Evolutionary conservation across 1,140 invertebrate genomes (phyloP), one percentile per base, ranked within the genome.

Genomic region (Camponotus floridanus): DNA sequence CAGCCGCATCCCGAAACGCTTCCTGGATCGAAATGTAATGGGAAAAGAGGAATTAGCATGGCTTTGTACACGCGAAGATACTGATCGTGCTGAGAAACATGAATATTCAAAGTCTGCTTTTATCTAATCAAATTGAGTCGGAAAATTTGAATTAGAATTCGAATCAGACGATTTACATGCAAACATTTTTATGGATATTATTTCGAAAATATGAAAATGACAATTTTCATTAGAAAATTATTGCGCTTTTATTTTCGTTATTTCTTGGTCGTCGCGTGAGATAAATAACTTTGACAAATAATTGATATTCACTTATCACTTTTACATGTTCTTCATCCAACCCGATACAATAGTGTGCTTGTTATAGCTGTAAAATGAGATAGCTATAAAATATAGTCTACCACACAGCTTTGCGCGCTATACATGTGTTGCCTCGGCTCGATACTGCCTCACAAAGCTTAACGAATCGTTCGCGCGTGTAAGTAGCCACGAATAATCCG

Each of bases 21-120:
- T 91, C 90, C 90, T 91, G 86, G 61, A 90, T 91, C 51, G 78
- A 76, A 42, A 51, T 78, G 39, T 42, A 3, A 65, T 48, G 33
- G 18, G 13, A 73, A 57, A 33, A 57, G 39, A 62, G 13, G 18
- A 33, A 74, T 61, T 61, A 73, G 21, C 64, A 70, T 57, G 36
- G 55, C 67, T 80, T 80, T 39, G 3, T 68, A 31, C 45, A 13
- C 0, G 13, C 8, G 15, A 31, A 11, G 18, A 70, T 70, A 42
- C 13, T 11, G 5, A 51, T 39, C 21, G 33, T 39, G 45, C 11
- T n/a, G 33, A 68, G 18, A 31, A 55, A 57, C 0, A 26, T 13
- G 36, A 36, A 48, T 13, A 79, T 51, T 33, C 39, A 55, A 36
- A 36, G 36, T 36, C 3, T 36, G 36, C 26, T 26, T 26, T 26